Base-by-base conservation (phyloP, 2,888 invertebrate genomes). In the Schrankia costaestrigalis region DNA sequence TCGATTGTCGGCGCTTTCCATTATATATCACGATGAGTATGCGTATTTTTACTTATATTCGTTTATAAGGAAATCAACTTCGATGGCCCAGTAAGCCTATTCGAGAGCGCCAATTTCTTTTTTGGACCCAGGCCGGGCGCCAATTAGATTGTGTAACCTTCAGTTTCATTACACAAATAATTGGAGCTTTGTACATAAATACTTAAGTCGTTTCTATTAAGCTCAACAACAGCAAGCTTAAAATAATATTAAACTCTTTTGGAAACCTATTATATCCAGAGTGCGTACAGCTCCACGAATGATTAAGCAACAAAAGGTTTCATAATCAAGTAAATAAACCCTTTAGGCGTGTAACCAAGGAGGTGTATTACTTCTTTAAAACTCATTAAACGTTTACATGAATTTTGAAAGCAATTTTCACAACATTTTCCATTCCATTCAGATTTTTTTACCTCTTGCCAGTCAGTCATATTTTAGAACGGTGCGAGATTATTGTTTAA, bases 281-380 rank as follows among this genome's bases (percentile, higher is more conserved):
- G 41, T 46, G 26, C 42, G 34, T 38, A 42, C 44, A 54, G 55
- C 49, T 45, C 45, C 51, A 55, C 46, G 50, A 45, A 56, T 49
- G 61, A 61, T 56, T 55, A 56, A 56, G 53, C 62, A 53, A 48
- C 56, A 65, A 57, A 61, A 50, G 55, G 48, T 47, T 54, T 47
- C 40, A 45, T 56, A 55, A 48, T 58, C 46, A 54, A 57, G 49
- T 61, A 58, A 64, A 60, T 68, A 60, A 64, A 57, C 62, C 56
- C 55, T 63, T 63, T 47, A 55, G 46, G 49, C 54, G 24, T 36
- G 34, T 56, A 41, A 43, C 46, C 43, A 55, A n/a, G n/a, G n/a
- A n/a, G n/a, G n/a, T 56, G 49, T 59, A 56, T 57, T 50, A 61
- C 52, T 54, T 56, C 52, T 52, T 53, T 55, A 56, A 58, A 64